These are phyloP conservation scores for Poecilia latipinna DNA, from an alignment of 2,113 vertebrate genomes.

Conservation along the genomic window DNA sequence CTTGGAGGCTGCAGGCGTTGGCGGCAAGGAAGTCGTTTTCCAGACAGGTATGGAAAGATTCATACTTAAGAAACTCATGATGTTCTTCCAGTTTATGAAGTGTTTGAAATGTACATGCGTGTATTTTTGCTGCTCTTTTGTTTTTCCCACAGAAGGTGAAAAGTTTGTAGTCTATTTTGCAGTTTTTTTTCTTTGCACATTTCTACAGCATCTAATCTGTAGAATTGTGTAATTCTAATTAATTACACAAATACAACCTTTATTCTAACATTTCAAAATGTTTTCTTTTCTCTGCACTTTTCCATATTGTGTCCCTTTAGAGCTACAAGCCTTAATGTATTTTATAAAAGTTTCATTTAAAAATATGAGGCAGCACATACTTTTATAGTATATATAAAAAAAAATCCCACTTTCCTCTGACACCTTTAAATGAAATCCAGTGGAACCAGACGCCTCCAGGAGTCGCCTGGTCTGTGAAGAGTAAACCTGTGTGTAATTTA, in stretches of 20 bases:
- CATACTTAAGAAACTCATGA: neutral
- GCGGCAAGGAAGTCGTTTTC: constrained; percentile 98
- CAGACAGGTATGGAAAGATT: constrained; percentile 88
- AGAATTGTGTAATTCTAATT: neutral
- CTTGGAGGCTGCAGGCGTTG: constrained; percentile 98
- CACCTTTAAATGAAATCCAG: neutral
- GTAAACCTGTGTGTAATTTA: no score
- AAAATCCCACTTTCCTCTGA: neutral
- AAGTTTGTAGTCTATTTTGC: neutral
- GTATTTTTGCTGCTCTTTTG: neutral
- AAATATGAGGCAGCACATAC: neutral
- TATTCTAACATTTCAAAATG: neutral
- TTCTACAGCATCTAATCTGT: neutral
- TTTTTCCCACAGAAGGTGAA: neutral
- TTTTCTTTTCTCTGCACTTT: neutral
- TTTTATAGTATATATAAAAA: neutral
- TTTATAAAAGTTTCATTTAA: neutral
- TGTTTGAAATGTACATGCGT: neutral
- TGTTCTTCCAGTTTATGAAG: neutral
- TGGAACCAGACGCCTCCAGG: neutral
- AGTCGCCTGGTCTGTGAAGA: neutral
- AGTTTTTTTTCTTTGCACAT: neutral
- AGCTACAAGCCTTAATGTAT: neutral
- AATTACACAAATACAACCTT: neutral
- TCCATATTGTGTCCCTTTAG: neutral